Base-by-base conservation (phyloP, 2,888 invertebrate genomes). In the Conchocele bisecta region DNA sequence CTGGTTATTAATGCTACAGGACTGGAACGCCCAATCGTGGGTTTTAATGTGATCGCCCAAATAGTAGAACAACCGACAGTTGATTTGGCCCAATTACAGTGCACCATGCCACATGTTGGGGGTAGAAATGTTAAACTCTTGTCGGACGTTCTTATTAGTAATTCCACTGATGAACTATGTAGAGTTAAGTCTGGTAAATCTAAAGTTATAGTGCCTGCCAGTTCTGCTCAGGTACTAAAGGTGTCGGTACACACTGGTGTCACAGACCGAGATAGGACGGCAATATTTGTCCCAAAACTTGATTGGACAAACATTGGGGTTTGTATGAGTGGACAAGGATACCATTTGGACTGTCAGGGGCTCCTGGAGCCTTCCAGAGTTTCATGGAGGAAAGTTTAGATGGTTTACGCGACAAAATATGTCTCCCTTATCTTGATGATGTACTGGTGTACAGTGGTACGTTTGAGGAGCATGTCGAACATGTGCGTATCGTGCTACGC, bases 351-450 rank as follows among this genome's bases (percentile, higher is more conserved):
- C 44, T 75, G 1, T 53, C 68, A 11, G 71, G 71, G 37, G 74
- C 75, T 5, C 68, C 75, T 17, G 68, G 61, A 20, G 61, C 59
- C n/a, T 79, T 72, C 35, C 73, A 79, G 29, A 28, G 37, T 11
- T 65, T 71, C 17, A 74, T 79, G 76, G 65, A 77, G 42, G 48
- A 60, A 3, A 37, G 39, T 13, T 37, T 79, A 7, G 66, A 58
- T 22, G 74, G 53, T 9, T 26, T 74, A 1, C 31, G 73, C 39
- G 67, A 70, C 48, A 33, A 66, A 6, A 59, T 63, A 15, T 76
- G 71, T 44, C 11, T 76, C 7, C 73, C 79, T 1, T 79, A 76
- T 39, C 44, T 79, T 24, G 79, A 79, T 41, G 72, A 79, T 53
- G 41, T 79, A 3, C 29, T 80, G 11, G 75, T 80, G 11, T 75